Evolutionary conservation across 92 coral and sea anemone species (phyloP).

Genomic region (Actinernus sp.): DNA sequence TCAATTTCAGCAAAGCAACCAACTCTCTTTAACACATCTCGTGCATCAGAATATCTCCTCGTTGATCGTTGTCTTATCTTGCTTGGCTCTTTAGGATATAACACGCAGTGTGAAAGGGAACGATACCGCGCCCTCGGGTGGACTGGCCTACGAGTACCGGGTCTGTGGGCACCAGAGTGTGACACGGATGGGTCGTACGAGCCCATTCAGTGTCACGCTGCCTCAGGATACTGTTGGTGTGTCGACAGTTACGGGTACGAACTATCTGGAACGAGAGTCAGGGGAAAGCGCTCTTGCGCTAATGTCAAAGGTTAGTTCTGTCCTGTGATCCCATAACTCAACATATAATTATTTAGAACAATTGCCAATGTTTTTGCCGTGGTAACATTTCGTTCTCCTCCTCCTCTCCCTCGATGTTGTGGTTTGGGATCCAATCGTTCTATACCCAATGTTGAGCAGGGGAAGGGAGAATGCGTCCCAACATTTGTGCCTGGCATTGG

Average conservation of each 20-base stretch:
- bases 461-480: no score
- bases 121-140: slow-evolving; percentile 65
- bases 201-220: slow-evolving; percentile 49
- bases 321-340: no score
- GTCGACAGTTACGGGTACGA: slow-evolving; percentile 51
- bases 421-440: no score
- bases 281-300: slow-evolving; percentile 56
- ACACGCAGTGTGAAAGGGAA: slow-evolving; percentile 61
- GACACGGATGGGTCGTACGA: slow-evolving; percentile 56
- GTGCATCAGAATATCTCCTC: no score
- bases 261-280: slow-evolving; percentile 44
- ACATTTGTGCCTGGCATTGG: no score
- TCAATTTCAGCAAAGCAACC: no score
- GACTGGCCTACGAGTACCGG: slow-evolving; percentile 61
- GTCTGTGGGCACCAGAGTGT: slow-evolving; percentile 57
- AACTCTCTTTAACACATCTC: no score
- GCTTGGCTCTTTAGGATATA: slow-evolving; percentile 13
- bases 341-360: no score
- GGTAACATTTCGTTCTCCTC: no score
- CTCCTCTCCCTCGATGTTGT: no score
- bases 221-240: slow-evolving; percentile 73
- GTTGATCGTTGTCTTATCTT: background rate
- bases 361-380: no score
- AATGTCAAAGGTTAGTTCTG: slow-evolving; percentile 24
- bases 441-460: no score